Base-by-base conservation (phyloP, 2,797 vertebrate species). In the Danio albolineatus region DNA sequence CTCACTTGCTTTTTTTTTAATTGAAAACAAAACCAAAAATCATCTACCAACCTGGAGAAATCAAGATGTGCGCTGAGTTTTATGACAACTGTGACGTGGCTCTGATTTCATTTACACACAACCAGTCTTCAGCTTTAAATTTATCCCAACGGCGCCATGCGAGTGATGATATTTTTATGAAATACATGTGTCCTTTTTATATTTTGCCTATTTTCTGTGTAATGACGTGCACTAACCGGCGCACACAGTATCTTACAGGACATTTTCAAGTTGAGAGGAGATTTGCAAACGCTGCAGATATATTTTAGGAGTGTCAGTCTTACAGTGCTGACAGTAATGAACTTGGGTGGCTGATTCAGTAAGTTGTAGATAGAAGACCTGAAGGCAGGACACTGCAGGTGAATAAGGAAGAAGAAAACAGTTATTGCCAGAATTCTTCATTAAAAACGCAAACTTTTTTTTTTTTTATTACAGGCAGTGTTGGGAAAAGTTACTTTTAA, bases 301-400 rank as follows among this genome's bases (percentile, higher is more conserved):
- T 87, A 87, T 86, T 87, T 87, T 87, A 86, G 66, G 85, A 74
- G 60, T 46, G 46, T 73, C 64, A 70, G 5, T 82, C 62, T 66
- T 69, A 66, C 57, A 70, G 57, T 57, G 79, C 69, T 83, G 83
- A 87, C 78, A 83, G 83, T 82, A 76, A 75, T 76, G 66, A 78
- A 76, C 73, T 46, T 82, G 77, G 79, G 78, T 83, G 81, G 79
- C 67, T 71, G 64, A 78, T 83, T 83, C 54, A 69, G 75, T 39
- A 69, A 66, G 73, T 62, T 79, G 43, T 44, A 28, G 28, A 28
- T 28, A 62, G 64, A 51, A 17, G 14, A 66, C 16, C 28, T 59
- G 41, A 72, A 72, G 28, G 28, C 28, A 28, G 28, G 28, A 28
- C 28, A 28, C 28, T 28, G 28, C 28, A 28, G 28, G 28, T 28